A percentile compares a stretch with the other conserved stretches of the same genome.
phyloP scores from a whole-genome alignment of 2,113 vertebrate species.

The Pollachius pollachius region DNA sequence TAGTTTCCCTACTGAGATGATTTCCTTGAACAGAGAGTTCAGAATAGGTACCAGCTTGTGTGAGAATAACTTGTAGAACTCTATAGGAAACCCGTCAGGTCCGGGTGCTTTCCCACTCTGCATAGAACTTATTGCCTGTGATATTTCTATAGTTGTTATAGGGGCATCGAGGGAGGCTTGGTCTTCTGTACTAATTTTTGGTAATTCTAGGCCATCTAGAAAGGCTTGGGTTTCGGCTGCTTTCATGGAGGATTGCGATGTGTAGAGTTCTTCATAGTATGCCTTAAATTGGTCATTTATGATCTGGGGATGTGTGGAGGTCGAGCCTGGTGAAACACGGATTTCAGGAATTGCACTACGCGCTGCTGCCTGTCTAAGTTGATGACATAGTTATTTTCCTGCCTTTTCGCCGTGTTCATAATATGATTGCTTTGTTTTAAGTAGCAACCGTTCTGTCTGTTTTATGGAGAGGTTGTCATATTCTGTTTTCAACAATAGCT shows the following conservation, averaged over 20 bases:
- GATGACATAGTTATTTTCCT: too few species aligned
- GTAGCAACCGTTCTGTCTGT: too few species aligned
- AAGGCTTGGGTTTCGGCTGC: background rate
- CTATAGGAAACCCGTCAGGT: background rate
- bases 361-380: too few species aligned
- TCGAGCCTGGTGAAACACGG: too few species aligned
- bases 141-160: background rate
- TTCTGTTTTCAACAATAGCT: too few species aligned
- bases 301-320: too few species aligned
- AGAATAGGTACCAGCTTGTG: background rate
- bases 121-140: constrained; percentile 1
- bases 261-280: background rate
- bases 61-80: constrained; percentile 4
- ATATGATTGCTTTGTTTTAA: too few species aligned
- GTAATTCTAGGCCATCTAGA: background rate
- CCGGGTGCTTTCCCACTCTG: background rate
- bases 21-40: background rate
- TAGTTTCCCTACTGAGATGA: background rate
- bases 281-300: too few species aligned
- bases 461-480: too few species aligned
- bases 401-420: too few species aligned
- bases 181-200: background rate
- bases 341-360: too few species aligned
- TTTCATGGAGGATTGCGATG: background rate
- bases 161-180: background rate